A percentile compares a stretch with the other conserved stretches of the same genome.
phyloP scores from a whole-genome alignment of 2,113 vertebrate genomes.

The Perca flavescens region DNA sequence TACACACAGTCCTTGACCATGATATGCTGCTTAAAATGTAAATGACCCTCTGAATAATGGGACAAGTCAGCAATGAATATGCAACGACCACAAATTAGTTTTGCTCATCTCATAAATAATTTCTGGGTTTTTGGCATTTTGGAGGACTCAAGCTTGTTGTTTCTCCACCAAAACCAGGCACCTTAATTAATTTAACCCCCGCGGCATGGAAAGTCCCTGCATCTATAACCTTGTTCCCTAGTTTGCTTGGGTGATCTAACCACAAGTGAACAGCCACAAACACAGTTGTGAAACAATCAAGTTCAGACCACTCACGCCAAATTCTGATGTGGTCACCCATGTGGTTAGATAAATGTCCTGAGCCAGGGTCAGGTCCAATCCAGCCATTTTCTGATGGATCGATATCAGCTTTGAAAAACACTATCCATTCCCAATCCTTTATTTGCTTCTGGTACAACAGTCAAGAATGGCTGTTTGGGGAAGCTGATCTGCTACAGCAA shows the following conservation, averaged over 20 bases:
- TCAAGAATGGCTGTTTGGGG: neutral
- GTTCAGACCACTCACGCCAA: neutral
- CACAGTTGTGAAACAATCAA: neutral
- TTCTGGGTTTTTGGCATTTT: slow-evolving; percentile 63
- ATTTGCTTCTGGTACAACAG: neutral
- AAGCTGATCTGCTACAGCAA: too few relatives aligned
- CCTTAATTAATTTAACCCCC: slow-evolving; percentile 9
- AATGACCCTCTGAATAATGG: slow-evolving; percentile 74
- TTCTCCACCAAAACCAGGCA: slow-evolving; percentile 24
- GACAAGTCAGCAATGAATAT: slow-evolving; percentile 78
- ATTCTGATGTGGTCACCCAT: slow-evolving; percentile 1
- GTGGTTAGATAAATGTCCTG: slow-evolving; percentile 8
- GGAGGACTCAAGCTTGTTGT: slow-evolving; percentile 43
- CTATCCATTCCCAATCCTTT: slow-evolving; percentile 7
- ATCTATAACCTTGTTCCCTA: slow-evolving; percentile 20
- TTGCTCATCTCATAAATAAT: slow-evolving; percentile 71
- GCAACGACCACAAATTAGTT: slow-evolving; percentile 70
- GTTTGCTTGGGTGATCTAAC: slow-evolving; percentile 13
- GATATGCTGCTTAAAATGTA: slow-evolving; percentile 78
- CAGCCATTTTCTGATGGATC: neutral
- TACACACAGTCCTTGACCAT: slow-evolving; percentile 80
- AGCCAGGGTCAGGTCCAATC: neutral
- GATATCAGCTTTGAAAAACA: slow-evolving; percentile 10
- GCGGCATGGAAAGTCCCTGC: slow-evolving; percentile 7
- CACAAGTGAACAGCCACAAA: slow-evolving; percentile 11